Evolutionary conservation across 2,888 invertebrate genomes (phyloP), one percentile per base, ranked within the genome.

Genomic region (Cylindroiulus punctatus): DNA sequence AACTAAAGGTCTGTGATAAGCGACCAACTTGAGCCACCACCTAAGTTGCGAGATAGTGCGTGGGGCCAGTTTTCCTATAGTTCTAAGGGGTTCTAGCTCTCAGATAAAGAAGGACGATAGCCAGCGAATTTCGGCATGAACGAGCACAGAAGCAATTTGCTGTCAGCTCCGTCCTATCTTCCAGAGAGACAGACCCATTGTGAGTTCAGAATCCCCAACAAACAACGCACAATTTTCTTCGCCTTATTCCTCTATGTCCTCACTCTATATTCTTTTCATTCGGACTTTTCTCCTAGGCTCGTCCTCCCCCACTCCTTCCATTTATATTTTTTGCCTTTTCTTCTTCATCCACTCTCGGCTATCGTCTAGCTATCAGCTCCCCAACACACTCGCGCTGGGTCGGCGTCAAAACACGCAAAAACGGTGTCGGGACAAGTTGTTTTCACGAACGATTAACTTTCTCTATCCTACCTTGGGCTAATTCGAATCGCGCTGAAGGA

Each of bases 231-330:
- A 52, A 52, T 52, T 52, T 52, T 52, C 52, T 52, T n/a, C 5
- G 52, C n/a, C 52, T 52, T 52, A 52, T 52, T 52, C 52, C 52
- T 52, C 12, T 52, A 19, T 52, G 52, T 52, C 52, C n/a, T 52
- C 52, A 52, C 52, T 52, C 52, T n/a, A 52, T 52, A 52, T 52
- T 52, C 52, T 52, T 52, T 52, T 52, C 52, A 52, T 52, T 52
- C 52, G 52, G 52, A 52, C 52, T 52, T n/a, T 47, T 17, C 17
- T 17, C 17, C 47, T 47, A 5, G 2, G 0, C n/a, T n/a, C 52
- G 3, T n/a, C 52, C 52, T n/a, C 12, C 52, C n/a, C 52, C 47
- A 14, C 14, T 14, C 19, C 7, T 12, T n/a, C 52, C 7, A 12
- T n/a, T 52, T 52, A 7, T 12, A n/a, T 52, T 52, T 52, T 10